Evolutionary conservation across 2,797 vertebrate species (phyloP).

Genomic region (Zenarchopterus dispar): DNA sequence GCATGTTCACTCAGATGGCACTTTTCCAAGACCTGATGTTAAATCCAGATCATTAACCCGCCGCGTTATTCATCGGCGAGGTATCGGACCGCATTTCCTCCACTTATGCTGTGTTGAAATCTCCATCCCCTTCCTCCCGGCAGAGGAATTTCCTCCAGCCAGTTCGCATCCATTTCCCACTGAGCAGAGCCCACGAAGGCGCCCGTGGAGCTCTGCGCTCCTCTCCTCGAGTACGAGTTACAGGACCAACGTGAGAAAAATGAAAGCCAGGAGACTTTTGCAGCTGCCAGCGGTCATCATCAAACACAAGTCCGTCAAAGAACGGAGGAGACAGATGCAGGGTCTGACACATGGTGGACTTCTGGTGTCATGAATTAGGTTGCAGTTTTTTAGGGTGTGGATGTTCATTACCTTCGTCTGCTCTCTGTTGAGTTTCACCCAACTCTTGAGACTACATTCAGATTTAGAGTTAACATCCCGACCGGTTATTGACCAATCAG

Average conservation of each 20-base stretch:
- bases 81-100: constrained; percentile 34
- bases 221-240: constrained; percentile 18
- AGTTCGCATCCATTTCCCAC: not conserved
- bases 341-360: constrained; percentile 13
- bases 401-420: constrained; percentile 33
- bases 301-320: constrained; percentile 4
- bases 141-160: not conserved
- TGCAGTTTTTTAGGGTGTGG: constrained; percentile 3
- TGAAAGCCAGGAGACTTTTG: not conserved
- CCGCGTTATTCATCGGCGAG: constrained; percentile 46
- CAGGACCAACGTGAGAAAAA: constrained; percentile 12
- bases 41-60: constrained; percentile 55
- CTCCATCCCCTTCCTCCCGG: not conserved
- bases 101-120: constrained; percentile 24
- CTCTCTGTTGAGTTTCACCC: constrained; percentile 45
- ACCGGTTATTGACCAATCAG: not conserved
- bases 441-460: constrained; percentile 29
- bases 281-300: constrained; percentile 39
- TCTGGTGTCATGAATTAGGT: constrained; percentile 5
- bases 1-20: constrained; percentile 52
- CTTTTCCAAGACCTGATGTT: constrained; percentile 63
- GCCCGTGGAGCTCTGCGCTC: not conserved
- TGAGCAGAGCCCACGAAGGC: constrained; percentile 1
- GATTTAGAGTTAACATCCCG: constrained; percentile 30
- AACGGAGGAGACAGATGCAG: constrained; percentile 22